Conservation (phyloP, 1,140 invertebrate genomes). For the Colletes latitarsis region DNA sequence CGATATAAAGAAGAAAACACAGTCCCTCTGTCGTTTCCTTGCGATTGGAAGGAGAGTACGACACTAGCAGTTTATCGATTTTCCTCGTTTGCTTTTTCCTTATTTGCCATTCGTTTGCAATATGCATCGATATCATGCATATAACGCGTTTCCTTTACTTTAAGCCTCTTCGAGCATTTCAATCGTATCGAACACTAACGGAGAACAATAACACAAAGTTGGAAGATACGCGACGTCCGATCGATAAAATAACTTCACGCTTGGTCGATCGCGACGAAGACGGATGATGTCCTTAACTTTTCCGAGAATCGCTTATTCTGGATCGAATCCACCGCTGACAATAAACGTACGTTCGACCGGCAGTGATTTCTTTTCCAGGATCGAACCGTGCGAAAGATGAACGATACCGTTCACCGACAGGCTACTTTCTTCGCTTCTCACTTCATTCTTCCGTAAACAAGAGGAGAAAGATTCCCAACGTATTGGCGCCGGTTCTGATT, state of each 20-base stretch:
- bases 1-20: conserved; percentile 58
- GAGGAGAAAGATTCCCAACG: neutral
- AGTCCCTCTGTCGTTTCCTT: conserved; percentile 32
- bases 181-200: neutral
- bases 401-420: neutral
- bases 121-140: conserved; percentile 2
- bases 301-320: neutral
- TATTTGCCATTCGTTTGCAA: conserved; percentile 1
- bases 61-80: conserved; percentile 43
- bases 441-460: conserved; percentile 16
- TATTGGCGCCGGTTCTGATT: neutral
- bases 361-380: neutral
- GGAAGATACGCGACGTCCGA: neutral
- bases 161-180: too few relatives aligned
- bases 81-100: conserved; percentile 3
- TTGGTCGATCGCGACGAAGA: neutral
- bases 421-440: neutral
- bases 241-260: neutral
- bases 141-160: neutral
- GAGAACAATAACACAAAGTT: neutral
- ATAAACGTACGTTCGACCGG: neutral
- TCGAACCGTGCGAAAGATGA: neutral
- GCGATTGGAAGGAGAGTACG: conserved; percentile 32
- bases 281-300: neutral
- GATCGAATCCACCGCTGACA: neutral